Evolutionary conservation across 2,797 vertebrate species (phyloP), one percentile per base, ranked within the genome.

Genomic region (Sciurus carolinensis): DNA sequence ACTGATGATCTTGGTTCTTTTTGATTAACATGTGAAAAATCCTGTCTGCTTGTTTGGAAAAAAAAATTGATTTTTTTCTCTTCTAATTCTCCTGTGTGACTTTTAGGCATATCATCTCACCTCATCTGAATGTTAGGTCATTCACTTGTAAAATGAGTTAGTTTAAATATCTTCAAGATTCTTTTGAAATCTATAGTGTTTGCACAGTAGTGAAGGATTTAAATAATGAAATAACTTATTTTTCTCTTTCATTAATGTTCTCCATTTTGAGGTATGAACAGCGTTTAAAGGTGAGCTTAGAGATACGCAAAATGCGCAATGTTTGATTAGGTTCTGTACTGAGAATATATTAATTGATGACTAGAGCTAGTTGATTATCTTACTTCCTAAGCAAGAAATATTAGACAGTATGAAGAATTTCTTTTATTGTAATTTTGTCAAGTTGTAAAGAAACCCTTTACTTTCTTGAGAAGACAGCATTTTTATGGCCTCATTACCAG

Each of bases 1-100:
- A 90, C 84, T 96, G 87, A 97, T 95, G n/a, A 96, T 87, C 96
- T 96, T 90, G 76, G 90, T 97, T 94, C 84, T 94, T 96, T 95
- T 87, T 95, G 52, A 95, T 90, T 95, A 88, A 96, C 87, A 71
- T 96, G 85, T 95, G 90, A 96, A 97, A 95, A 97, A 79, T 91
- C 36, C 71, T 97, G 42, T 96, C 87, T 95, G 83, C 83, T 97
- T 97, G 59, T 97, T 97, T 96, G 91, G 54, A 36, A 69, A 92
- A 93, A 93, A 90, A 90, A 77, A 62, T 57, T 9, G 15, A 9
- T 94, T 77, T 89, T 57, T 84, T 75, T 36, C 54, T 92, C 93
- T 97, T 86, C 42, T 71, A 71, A 67, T 57, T 81, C 36, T 95
- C 81, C 59, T 91, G 85, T 97, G 96, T 96, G 90, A 96, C 94